Evolutionary conservation across 2,797 vertebrate species (phyloP), one percentile per base, ranked within the genome.

Genomic region (Scyliorhinus canicula): DNA sequence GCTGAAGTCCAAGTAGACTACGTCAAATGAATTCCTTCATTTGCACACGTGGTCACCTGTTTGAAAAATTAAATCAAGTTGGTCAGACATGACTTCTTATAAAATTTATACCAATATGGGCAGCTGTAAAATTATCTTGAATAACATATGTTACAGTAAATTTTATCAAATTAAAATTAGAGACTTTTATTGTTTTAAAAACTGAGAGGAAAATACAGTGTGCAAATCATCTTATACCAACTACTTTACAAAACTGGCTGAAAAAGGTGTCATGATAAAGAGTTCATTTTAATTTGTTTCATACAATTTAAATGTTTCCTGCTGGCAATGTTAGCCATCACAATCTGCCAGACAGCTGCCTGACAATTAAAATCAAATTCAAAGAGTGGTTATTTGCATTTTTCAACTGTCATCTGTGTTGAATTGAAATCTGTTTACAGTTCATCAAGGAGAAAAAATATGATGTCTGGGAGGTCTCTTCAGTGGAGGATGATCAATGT

Each of bases 401-500:
- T 93, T 69, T 93, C 60, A 65, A 47, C 44, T 69, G 40, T 47
- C 24, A 24, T 47, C n/a, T 67, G 24, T 47, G 35, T 93, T 93
- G 26, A 12, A 93, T 28, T 93, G 11, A 93, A 65, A 93, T 67
- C 40, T 93, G 91, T 93, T 93, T 93, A 65, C 28, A 93, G 91
- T 44, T 47, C 44, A 31, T 47, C 14, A 19, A 44, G 95, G 98
- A 98, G 71, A 96, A 96, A 14, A 97, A 97, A 1, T 97, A 98
- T 0, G 97, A 97, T 1, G 98, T 98, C 16, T 98, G 98, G 98
- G 96, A 98, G 95, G 96, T 98, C 79, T 98, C 98, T 31, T 99
- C 98, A 93, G 95, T 98, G 95, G 98, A 99, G 95, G 98, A 99
- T 14, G 97, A 97, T 28, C 95, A 95, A 82, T 96, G 96, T 93